Evolutionary conservation across 2,113 vertebrate genomes (phyloP).

Genomic region (Myotis yumanensis): DNA sequence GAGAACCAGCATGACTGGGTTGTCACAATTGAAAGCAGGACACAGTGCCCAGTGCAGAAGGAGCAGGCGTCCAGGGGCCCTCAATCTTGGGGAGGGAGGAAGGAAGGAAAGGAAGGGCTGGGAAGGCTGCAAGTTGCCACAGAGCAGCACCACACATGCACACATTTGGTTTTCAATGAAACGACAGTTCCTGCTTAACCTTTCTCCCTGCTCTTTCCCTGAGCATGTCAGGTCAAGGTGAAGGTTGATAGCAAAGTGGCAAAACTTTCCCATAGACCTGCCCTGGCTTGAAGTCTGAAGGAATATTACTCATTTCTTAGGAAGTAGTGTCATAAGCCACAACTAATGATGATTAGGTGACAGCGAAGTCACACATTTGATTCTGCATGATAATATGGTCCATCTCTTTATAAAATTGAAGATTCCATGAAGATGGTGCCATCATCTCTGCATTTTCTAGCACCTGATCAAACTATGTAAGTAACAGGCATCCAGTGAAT

Average conservation of each 20-base stretch:
- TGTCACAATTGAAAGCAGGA: neutral
- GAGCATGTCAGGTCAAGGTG: neutral
- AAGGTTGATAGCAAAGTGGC: neutral
- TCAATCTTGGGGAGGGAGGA: neutral
- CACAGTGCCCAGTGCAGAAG: neutral
- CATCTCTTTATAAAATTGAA: neutral
- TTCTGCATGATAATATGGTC: neutral
- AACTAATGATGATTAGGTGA: neutral
- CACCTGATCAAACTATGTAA: neutral
- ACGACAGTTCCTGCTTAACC: neutral
- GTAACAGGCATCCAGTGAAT: neutral
- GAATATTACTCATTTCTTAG: neutral
- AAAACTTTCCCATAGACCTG: neutral
- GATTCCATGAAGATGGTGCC: neutral
- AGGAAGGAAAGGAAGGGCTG: neutral
- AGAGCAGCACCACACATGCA: neutral
- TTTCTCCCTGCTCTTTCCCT: neutral
- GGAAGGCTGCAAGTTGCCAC: neutral
- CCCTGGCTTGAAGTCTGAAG: neutral
- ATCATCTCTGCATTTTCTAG: neutral
- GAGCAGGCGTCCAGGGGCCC: neutral
- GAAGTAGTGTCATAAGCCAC: neutral
- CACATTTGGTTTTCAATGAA: neutral
- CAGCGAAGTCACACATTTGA: neutral
- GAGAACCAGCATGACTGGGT: neutral